Evolutionary conservation across 2,888 invertebrate genomes (phyloP), one percentile per base, ranked within the genome.

Genomic region (Andrena chrysosceles): DNA sequence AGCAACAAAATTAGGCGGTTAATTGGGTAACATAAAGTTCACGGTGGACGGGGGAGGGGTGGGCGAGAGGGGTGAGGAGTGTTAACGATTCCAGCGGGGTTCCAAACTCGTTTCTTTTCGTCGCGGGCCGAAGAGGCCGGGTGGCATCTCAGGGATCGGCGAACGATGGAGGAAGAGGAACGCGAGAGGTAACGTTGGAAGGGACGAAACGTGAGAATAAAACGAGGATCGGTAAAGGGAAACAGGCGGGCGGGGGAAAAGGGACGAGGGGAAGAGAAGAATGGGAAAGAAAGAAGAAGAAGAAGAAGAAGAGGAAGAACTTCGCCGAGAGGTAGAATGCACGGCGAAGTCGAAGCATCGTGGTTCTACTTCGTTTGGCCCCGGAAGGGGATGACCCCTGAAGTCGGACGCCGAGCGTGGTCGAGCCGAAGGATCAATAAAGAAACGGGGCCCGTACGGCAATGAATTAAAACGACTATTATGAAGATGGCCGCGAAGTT

Each of bases 1-100:
- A 31, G 26, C 66, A 48, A 49, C 59, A 23, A 77, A 71, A 77
- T 80, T 77, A 77, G 73, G 33, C 64, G 69, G 77, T 80, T 77
- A 63, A 69, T 52, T 56, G 29, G 33, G 16, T 63, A 49, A 69
- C 49, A 48, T 49, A 56, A 29, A 52, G 10, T 67, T n/a, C 67
- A 29, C 48, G 56, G 56, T 7, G 56, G 56, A 56, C 23, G 23
- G 26, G 13, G 3, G 56, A 2, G 2, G 26, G 10, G 56, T 7
- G 56, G 10, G 68, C n/a, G 31, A 29, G 20, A 59, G n/a, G 20
- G 13, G 16, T 0, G 16, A 1, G 35, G 49, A 13, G 23, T 67
- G 60, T 78, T 52, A 68, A 72, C 70, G 23, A 77, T 80, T 80
- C 69, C 70, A 42, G 64, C 64, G 29, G 77, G 49, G 60, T 78